These are phyloP conservation scores for Oryzias javanicus DNA, from an alignment of 2,113 vertebrate species.

Conservation along the genomic window DNA sequence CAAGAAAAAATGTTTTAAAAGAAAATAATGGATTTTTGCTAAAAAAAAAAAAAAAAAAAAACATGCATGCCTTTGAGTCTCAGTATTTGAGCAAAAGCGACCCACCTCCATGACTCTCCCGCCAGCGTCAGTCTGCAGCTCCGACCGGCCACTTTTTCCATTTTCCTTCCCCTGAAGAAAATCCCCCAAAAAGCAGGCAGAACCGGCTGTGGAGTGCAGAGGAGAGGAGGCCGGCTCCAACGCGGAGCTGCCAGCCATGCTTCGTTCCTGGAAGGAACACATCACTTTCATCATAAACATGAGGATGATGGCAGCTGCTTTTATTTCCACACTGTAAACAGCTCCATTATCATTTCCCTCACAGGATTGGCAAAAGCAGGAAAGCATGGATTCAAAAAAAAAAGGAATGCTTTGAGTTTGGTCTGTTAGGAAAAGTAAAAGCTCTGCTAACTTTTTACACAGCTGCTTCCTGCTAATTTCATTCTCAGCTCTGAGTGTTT, in stretches of 20 bases:
- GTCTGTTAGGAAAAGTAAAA: too few relatives aligned
- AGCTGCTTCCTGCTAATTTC: too few relatives aligned
- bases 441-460: too few relatives aligned
- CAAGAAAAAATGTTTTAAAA: constrained; percentile 29
- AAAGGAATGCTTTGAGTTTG: too few relatives aligned
- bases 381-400: neutral
- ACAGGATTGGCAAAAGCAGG: neutral
- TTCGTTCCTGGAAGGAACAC: neutral
- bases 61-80: constrained; percentile 62
- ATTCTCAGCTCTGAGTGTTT: too few relatives aligned
- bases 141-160: constrained; percentile 7
- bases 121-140: constrained; percentile 19
- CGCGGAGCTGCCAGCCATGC: neutral
- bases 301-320: constrained; percentile 2
- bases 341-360: neutral
- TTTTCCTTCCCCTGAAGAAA: neutral
- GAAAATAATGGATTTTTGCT: constrained; percentile 57
- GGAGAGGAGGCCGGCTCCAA: neutral
- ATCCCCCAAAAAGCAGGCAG: neutral
- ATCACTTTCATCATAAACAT: neutral
- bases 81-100: constrained; percentile 56
- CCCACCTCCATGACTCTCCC: constrained; percentile 40
- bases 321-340: neutral
- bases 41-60: constrained; percentile 4
- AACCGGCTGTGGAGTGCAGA: neutral